These are phyloP conservation scores for Hemiscyllium ocellatum DNA, from an alignment of 2,113 vertebrate genomes.

Conservation along the genomic window DNA sequence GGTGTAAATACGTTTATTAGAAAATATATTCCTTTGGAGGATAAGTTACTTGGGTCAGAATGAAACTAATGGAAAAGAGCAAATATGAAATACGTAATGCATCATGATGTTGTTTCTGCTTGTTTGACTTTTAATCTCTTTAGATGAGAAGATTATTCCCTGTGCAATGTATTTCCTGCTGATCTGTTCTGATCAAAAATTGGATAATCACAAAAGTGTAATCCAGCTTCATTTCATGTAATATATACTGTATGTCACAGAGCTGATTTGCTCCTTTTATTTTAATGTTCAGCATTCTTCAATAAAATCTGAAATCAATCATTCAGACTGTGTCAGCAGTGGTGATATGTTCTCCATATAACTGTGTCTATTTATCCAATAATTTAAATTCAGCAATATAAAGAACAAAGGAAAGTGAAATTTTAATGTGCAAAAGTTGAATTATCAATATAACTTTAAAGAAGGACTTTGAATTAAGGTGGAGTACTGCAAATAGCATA, in stretches of 20 bases:
- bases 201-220: neutral
- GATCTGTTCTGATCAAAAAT: neutral
- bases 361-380: neutral
- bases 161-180: neutral
- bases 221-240: neutral
- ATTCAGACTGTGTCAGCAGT: neutral
- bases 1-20: conserved; percentile 21
- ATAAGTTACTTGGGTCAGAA: neutral
- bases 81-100: neutral
- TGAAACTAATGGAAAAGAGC: neutral
- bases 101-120: neutral
- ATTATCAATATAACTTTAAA: neutral
- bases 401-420: neutral
- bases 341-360: neutral
- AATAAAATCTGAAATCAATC: neutral
- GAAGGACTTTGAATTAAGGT: neutral
- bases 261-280: neutral
- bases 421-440: neutral
- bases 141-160: neutral
- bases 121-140: conserved; percentile 22
- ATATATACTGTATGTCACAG: neutral
- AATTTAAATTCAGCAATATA: neutral
- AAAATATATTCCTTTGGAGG: neutral
- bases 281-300: neutral
- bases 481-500: neutral